Evolutionary conservation across 2,113 vertebrate species (phyloP), one percentile per base, ranked within the genome.

Genomic region (Chaetodon trifascialis): DNA sequence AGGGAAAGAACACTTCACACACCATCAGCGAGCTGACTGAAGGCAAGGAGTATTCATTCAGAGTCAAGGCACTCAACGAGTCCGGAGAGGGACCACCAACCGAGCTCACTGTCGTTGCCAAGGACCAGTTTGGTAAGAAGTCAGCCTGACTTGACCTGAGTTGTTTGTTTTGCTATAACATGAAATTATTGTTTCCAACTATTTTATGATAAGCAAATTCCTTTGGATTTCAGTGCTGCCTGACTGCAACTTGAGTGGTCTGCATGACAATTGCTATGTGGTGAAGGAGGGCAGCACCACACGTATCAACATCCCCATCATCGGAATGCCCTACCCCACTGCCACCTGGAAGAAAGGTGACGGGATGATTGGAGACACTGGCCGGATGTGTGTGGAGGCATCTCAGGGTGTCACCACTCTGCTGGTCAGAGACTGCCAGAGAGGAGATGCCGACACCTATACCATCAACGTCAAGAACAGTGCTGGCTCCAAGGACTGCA

Each of bases 251-350:
- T 94, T 99, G 88, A 97, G 96, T 87, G 95, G 94, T 73, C 87
- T 99, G 34, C 97, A 95, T 72, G 97, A 99, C 73, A 92, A 96
- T 55, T 96, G 94, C 88, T 97, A 95, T 30, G 87, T 94, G 86
- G 97, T 97, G 86, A 99, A 97, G 93, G 98, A 99, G 82, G 97
- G 97, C 56, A 97, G 96, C 89, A 98, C 95, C 83, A 96, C 97
- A 86, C 97, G 95, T 51, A 95, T 99, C 64, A 98, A 97, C 91
- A 96, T 99, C 60, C 97, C 98, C 42, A 91, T 99, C 68, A 95
- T 92, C 76, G 98, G 98, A 66, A 95, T 96, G 63, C 98, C 98
- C 38, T 85, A 90, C 71, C 98, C 98, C 68, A 36, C 93, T 0
- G 95, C 96, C 68, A 96, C 94, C 63, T 99, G 98, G 98, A 99